Base-by-base conservation (phyloP, 2,797 vertebrate species). In the Poecile montanus region DNA sequence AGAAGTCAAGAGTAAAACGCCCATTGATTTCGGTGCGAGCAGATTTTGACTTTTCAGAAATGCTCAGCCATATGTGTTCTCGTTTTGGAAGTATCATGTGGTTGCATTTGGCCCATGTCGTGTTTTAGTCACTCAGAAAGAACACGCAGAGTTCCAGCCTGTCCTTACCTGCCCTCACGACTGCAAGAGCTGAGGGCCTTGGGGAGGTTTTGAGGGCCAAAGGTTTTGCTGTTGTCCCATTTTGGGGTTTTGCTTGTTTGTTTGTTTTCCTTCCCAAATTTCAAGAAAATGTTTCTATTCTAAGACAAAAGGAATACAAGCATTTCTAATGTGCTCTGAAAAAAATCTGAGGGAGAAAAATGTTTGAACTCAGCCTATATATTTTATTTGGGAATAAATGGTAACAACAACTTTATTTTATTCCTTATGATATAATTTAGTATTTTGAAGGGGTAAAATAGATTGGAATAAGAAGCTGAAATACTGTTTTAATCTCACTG, bases 41-140 rank as follows among this genome's bases (percentile, higher is more conserved):
- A 96, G 94, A 94, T 94, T 95, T 94, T 94, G 91, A 96, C 93
- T 95, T 91, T 95, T 95, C 85, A 94, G 88, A 95, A 96, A 88
- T 44, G 67, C 90, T 95, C 91, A 91, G 88, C 88, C 95, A 90
- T 96, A 93, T 94, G 95, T 94, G 90, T 61, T 93, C 93, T 95
- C 88, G 0, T 94, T 96, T 95, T 91, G 94, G 93, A 93, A 95
- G 77, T 53, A 85, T 96, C 95, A 91, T 88, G 93, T 85, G 93
- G 93, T 91, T 94, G 88, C 83, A 38, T 95, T 96, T 97, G 93
- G 94, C 95, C 95, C 90, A 27, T 89, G 93, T 95, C 10, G 29
- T 88, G 83, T 85, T 97, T 95, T 93, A 96, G 95, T 97, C 95
- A 84, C 94, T 95, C 83, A 45, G 63, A 86, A 96, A 75, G 92